phyloP scores from a whole-genome alignment of 1,140 invertebrate species.

The Heliconius melpomene region DNA sequence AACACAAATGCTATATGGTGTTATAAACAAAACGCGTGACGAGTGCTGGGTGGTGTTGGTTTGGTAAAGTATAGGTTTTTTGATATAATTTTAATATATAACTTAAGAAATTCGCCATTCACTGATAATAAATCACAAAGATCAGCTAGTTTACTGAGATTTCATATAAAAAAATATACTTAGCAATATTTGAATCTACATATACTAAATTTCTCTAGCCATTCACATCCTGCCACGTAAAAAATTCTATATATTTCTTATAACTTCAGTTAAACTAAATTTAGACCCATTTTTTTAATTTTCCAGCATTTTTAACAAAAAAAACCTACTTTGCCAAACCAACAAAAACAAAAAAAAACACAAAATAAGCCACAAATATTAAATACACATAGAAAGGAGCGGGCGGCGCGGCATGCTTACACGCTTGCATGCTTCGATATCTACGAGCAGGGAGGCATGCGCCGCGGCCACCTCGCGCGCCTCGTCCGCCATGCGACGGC shows the following conservation, averaged over 20 bases:
- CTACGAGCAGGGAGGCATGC: slow-evolving; percentile 79
- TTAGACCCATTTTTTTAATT: too few species aligned
- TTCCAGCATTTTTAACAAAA: background rate
- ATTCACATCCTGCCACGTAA: too few species aligned
- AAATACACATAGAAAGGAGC: slow-evolving; percentile 46
- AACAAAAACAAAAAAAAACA: slow-evolving; percentile 37
- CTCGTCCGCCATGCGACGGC: slow-evolving; percentile 67
- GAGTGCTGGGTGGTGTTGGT: slow-evolving; percentile 11
- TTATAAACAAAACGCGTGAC: slow-evolving; percentile 24
- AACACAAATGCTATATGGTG: slow-evolving; percentile 36
- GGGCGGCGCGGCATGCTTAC: slow-evolving; percentile 80
- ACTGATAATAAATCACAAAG: background rate
- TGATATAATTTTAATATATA: background rate
- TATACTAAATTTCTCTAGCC: too few species aligned
- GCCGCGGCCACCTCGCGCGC: slow-evolving; percentile 76
- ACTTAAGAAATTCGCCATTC: background rate
- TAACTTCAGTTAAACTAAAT: too few species aligned
- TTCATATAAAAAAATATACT: too few species aligned
- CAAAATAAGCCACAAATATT: slow-evolving; percentile 37
- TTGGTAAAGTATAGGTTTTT: background rate
- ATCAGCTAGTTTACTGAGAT: too few species aligned
- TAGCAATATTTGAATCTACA: too few species aligned
- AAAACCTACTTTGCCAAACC: slow-evolving; percentile 13
- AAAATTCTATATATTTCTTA: too few species aligned
- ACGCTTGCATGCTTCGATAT: slow-evolving; percentile 81